Evolutionary conservation across 1,140 invertebrate genomes (phyloP).

Genomic region (Elysia chlorotica): DNA sequence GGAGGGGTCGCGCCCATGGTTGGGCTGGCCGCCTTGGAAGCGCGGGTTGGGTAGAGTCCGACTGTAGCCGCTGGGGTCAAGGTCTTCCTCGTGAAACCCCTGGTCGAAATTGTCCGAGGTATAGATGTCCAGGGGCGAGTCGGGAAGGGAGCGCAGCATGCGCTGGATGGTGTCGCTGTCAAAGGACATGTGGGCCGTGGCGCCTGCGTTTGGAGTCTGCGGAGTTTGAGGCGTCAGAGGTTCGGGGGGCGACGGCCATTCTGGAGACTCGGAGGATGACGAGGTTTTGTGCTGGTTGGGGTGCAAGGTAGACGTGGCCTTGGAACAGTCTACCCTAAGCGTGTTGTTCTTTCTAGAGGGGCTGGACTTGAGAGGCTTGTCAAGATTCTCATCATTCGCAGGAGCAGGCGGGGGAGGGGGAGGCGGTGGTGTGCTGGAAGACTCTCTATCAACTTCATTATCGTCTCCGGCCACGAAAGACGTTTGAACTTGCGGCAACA

Average conservation of each 20-base stretch:
- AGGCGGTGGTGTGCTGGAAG: neutral
- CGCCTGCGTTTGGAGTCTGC: conserved; percentile 41
- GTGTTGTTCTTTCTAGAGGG: too few species aligned
- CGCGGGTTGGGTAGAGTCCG: neutral
- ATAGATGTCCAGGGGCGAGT: conserved; percentile 47
- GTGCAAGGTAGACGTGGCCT: conserved; percentile 6
- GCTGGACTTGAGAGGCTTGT: conserved; percentile 1
- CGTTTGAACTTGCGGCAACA: conserved; percentile 6
- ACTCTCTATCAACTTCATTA: neutral
- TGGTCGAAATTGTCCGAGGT: conserved; percentile 32
- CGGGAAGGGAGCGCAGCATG: conserved; percentile 89
- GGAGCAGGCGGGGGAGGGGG: conserved; percentile 6
- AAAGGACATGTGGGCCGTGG: conserved; percentile 50
- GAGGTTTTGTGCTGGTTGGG: neutral
- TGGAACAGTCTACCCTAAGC: too few species aligned
- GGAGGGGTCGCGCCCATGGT: neutral
- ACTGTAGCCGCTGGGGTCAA: too few species aligned
- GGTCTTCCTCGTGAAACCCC: conserved; percentile 45
- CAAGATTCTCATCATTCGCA: neutral
- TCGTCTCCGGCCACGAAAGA: conserved; percentile 10
- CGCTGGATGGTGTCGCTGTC: conserved; percentile 89
- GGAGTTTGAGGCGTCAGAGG: conserved; percentile 55
- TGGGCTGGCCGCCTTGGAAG: neutral
- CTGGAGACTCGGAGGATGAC: conserved; percentile 51
- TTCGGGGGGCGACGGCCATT: conserved; percentile 59